A percentile compares a stretch with the other conserved stretches of the same genome.
phyloP scores from a whole-genome alignment of 1,140 invertebrate species.

The Eurosta solidaginis region DNA sequence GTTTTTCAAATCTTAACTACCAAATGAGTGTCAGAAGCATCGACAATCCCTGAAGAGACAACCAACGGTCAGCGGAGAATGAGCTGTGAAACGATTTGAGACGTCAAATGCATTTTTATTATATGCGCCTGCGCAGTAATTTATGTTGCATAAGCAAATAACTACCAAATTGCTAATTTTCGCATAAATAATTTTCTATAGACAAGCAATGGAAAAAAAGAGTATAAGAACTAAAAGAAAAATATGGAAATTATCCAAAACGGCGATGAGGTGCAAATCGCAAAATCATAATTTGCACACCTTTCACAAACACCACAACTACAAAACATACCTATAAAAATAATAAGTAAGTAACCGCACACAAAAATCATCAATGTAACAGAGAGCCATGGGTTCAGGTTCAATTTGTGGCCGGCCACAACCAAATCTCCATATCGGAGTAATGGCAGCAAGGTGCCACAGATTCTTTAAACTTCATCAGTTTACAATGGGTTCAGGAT shows the following conservation, averaged over 20 bases:
- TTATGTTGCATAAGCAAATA: slow-evolving; percentile 26
- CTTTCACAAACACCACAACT: neutral
- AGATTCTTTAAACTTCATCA: neutral
- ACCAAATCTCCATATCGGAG: neutral
- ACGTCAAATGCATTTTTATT: slow-evolving; percentile 16
- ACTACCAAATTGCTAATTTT: neutral
- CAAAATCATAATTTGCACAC: neutral
- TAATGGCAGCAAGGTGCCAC: neutral
- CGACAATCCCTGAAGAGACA: no score
- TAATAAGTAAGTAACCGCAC: neutral
- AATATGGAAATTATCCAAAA: neutral
- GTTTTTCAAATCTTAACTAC: neutral
- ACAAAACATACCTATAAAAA: neutral
- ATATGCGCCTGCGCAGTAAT: slow-evolving; percentile 16
- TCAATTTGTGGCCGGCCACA: neutral
- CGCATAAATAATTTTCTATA: neutral
- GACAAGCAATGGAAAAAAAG: neutral
- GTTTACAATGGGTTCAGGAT: slow-evolving; percentile 20
- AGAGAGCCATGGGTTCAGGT: neutral
- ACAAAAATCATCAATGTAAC: neutral
- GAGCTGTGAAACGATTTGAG: neutral
- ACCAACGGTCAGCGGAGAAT: neutral
- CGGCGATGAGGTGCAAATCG: slow-evolving; percentile 20
- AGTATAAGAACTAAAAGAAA: neutral
- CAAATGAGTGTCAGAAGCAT: neutral